Conservation (phyloP, 2,113 vertebrate species). For the Zosterops lateralis region DNA sequence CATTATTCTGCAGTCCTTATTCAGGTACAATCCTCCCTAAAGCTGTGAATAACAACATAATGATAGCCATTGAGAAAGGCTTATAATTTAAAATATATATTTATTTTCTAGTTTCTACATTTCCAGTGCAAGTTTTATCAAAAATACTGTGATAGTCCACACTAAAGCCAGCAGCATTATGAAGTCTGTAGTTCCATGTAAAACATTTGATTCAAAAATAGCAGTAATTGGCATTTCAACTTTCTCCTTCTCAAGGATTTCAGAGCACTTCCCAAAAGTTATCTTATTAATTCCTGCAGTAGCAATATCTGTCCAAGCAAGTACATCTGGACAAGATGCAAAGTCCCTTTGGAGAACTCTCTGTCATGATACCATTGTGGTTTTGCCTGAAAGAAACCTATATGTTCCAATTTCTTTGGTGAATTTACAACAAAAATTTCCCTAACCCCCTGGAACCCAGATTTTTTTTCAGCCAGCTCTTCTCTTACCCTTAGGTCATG, state of each 20-base stretch:
- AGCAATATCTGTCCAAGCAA: not conserved
- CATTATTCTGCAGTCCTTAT: not conserved
- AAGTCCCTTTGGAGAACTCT: not conserved
- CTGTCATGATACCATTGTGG: not conserved
- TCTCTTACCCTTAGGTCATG: conserved; percentile 14
- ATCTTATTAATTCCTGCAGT: not conserved
- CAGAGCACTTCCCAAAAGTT: not conserved
- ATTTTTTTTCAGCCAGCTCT: not conserved
- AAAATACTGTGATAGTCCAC: not conserved
- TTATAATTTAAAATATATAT: not conserved
- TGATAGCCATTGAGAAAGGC: not conserved
- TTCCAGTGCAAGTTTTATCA: not conserved
- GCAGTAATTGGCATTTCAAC: not conserved
- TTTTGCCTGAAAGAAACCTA: not conserved
- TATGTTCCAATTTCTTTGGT: not conserved
- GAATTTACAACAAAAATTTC: not conserved
- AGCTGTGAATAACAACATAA: not conserved
- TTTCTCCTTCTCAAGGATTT: not conserved
- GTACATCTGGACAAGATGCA: not conserved
- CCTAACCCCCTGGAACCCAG: not conserved
- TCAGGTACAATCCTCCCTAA: not conserved
- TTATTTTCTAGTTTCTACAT: not conserved
- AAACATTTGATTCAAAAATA: not conserved
- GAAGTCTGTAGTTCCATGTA: not conserved
- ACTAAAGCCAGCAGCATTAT: not conserved